These are phyloP conservation scores for Toxonevra muliebris DNA, from an alignment of 2,888 invertebrate species.

Conservation along the genomic window DNA sequence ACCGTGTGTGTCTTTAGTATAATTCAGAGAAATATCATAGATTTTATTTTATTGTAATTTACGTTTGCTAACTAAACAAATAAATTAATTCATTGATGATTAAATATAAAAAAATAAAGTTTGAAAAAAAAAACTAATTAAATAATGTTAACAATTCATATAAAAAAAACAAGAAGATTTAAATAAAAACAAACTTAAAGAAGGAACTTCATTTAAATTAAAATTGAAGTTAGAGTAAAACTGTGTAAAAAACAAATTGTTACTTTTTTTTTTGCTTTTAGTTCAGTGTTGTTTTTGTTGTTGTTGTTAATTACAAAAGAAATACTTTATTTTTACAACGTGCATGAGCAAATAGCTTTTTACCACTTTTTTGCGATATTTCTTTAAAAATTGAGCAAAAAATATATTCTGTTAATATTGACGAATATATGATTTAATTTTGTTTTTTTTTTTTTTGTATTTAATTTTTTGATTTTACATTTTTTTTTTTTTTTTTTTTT, in stretches of 20 bases:
- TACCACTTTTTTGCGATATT: background rate
- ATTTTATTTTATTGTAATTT: conserved; percentile 6
- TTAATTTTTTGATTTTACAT: conserved; percentile 11
- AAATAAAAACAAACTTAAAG: conserved; percentile 7
- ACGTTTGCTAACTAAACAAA: conserved; percentile 30
- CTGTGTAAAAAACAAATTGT: conserved; percentile 7
- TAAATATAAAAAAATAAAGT: conserved; percentile 15
- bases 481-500: conserved; percentile 19
- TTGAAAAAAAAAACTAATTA: conserved; percentile 16
- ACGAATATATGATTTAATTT: conserved; percentile 16
- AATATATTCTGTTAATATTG: conserved; percentile 13
- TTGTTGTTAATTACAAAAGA: conserved; percentile 10
- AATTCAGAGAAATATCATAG: conserved; percentile 5
- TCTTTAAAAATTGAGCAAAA: conserved; percentile 21
- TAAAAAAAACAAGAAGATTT: conserved; percentile 12
- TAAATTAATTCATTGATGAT: conserved; percentile 32
- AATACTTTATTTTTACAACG: conserved; percentile 14
- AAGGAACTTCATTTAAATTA: conserved; percentile 9
- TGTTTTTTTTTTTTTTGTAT: conserved; percentile 6
- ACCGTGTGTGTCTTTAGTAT: conserved; percentile 24
- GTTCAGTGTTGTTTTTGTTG: conserved; percentile 5
- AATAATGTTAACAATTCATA: conserved; percentile 8
- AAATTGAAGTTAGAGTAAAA: conserved; percentile 7
- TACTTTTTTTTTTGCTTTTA: background rate
- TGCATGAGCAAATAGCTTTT: conserved; percentile 11